Base-by-base conservation (phyloP, 2,888 invertebrate species). In the Phyllotreta striolata region DNA sequence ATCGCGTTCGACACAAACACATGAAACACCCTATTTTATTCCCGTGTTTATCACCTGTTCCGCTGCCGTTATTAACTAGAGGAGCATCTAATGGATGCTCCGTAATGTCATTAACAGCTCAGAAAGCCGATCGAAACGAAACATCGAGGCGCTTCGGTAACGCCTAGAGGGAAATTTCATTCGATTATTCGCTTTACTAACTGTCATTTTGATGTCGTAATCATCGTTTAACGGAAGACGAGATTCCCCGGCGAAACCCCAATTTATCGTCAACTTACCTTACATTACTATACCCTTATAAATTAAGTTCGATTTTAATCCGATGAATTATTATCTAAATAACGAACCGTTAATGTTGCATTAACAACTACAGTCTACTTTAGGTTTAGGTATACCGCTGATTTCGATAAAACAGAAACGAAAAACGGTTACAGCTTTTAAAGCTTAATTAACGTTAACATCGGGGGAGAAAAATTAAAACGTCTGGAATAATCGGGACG, bases 31-130 rank as follows among this genome's bases (percentile, higher is more conserved):
- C 24, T 24, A 47, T 58, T 63, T 63, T 58, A 55, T 59, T 63
- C 38, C 59, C 24, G 43, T 63, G 63, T 63, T 63, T 55, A 63
- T 63, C 63, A 59, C 58, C 59, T 55, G 47, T 63, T 63, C 54
- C 24, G 59, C 54, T 55, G 58, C 59, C 55, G 24, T 46, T 59
- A 59, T 58, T 44, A 47, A 63, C 46, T 58, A 54, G 44, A 58
- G 24, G 39, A 57, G 49, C 49, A 55, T 60, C 43, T 44, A 60
- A 64, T 55, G 59, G 49, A 38, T 43, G 55, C 55, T 44, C 34
- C 35, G 12, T 39, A 44, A 41, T 60, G 49, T 43, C 55, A 51
- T 64, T 59, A 51, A 47, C 24, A 38, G 39, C 34, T 34, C 40
- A 46, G 24, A 64, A 55, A 47, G 49, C 49, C 39, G 55, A 60